A percentile compares a stretch with the other conserved stretches of the same genome.
Conservation (phyloP, 2,888 invertebrate genomes). For the Lottia gigantea region DNA sequence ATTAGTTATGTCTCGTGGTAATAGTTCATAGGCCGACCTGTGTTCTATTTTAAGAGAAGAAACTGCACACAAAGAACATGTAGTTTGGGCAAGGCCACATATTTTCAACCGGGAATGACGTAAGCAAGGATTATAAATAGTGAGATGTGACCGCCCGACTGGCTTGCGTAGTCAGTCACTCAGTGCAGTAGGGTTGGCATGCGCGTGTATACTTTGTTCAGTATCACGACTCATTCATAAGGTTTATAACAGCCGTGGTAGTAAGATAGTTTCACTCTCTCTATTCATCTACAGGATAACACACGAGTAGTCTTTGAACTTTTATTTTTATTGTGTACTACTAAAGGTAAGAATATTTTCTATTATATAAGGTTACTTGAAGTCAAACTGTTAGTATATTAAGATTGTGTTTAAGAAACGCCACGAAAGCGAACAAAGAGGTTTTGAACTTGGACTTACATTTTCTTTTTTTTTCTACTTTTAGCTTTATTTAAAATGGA, state of each 20-base stretch:
- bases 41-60: neutral
- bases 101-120: neutral
- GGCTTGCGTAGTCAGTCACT: slow-evolving; percentile 1
- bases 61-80: slow-evolving; percentile 7
- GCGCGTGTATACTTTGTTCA: slow-evolving; percentile 8
- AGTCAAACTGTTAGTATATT: too few species aligned
- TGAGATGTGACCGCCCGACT: neutral
- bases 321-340: too few species aligned
- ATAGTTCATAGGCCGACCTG: too few species aligned
- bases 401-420: too few species aligned
- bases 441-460: neutral
- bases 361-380: too few species aligned
- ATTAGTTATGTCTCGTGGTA: too few species aligned
- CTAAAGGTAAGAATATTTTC: too few species aligned
- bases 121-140: slow-evolving; percentile 8
- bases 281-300: too few species aligned
- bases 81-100: neutral
- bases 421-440: too few species aligned
- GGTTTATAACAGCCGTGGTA: too few species aligned
- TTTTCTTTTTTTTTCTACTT: slow-evolving; percentile 10
- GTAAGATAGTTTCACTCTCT: too few species aligned
- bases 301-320: too few species aligned
- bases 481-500: slow-evolving; percentile 29
- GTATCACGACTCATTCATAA: neutral
- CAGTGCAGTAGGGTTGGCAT: slow-evolving; percentile 8